Percentiles rank a stretch among this genome's conserved stretches.
Evolutionary conservation across 2,113 vertebrate species (phyloP).

Genomic region (Bombycilla garrulus): DNA sequence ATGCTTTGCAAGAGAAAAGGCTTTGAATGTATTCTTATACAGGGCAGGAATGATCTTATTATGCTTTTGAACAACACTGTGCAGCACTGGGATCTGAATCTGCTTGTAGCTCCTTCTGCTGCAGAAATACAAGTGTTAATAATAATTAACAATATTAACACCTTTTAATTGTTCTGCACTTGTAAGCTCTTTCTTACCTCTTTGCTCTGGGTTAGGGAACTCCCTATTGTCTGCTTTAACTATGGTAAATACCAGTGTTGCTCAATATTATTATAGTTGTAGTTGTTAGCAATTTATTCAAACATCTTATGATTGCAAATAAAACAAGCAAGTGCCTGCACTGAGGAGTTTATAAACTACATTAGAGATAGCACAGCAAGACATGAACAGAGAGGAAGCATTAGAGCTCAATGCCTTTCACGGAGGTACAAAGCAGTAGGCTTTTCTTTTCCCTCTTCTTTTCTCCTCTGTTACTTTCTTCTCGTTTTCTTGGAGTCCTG

Average conservation of each 20-base stretch:
- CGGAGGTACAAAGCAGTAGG: not conserved
- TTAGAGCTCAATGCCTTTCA: not conserved
- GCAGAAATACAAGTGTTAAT: constrained; percentile 23
- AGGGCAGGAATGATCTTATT: not conserved
- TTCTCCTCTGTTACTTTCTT: not conserved
- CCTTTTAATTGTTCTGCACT: constrained; percentile 30
- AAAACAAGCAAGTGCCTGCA: constrained; percentile 25
- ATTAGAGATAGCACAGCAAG: constrained; percentile 20
- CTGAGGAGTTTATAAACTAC: constrained; percentile 1
- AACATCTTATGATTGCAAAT: constrained; percentile 35
- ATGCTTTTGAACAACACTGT: not conserved
- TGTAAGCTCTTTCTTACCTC: not conserved
- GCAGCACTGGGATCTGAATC: constrained; percentile 9
- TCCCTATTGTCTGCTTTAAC: constrained; percentile 36
- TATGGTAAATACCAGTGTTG: not conserved
- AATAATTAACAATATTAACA: constrained; percentile 43
- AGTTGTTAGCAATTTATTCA: constrained; percentile 41
- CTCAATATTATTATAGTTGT: not conserved
- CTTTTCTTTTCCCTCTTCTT: not conserved
- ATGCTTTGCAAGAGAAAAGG: not conserved
- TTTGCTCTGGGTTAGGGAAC: constrained; percentile 6
- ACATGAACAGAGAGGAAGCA: not conserved
- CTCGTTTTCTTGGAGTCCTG: not conserved
- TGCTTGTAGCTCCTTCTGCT: constrained; percentile 9
- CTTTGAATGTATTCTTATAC: not conserved